Percentiles rank a stretch among this genome's conserved stretches.
Evolutionary conservation across 2,888 invertebrate species (phyloP).

Genomic region (Carabus problematicus): DNA sequence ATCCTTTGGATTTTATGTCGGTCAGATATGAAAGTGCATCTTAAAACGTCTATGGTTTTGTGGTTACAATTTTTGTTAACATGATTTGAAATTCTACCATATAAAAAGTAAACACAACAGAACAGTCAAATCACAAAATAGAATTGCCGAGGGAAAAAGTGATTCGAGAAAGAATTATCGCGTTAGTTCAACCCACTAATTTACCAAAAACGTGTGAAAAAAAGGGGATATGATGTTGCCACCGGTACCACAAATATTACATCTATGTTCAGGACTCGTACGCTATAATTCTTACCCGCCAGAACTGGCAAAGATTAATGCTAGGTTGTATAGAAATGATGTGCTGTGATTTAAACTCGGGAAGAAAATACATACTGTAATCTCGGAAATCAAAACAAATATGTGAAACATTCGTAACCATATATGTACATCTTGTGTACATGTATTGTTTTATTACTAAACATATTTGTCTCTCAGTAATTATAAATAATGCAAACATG

Average conservation of each 20-base stretch:
- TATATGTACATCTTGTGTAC: not conserved
- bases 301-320: slow-evolving; percentile 34
- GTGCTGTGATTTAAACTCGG: slow-evolving; percentile 20
- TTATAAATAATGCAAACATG: no score
- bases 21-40: no score
- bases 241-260: no score
- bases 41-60: not conserved
- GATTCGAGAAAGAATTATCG: slow-evolving; percentile 36
- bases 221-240: no score
- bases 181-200: slow-evolving; percentile 21
- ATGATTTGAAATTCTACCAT: slow-evolving; percentile 22
- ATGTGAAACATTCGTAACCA: not conserved
- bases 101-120: slow-evolving; percentile 32
- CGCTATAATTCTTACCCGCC: slow-evolving; percentile 29
- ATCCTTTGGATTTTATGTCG: no score
- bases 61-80: slow-evolving; percentile 10
- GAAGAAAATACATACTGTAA: no score
- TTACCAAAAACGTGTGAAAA: not conserved
- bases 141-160: slow-evolving; percentile 33
- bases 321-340: slow-evolving; percentile 17
- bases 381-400: not conserved
- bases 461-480: not conserved
- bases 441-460: not conserved
- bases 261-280: not conserved
- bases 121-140: slow-evolving; percentile 23